A percentile compares a stretch with the other conserved stretches of the same genome.
These are phyloP conservation scores for Mus pahari DNA, from an alignment of 2,113 vertebrate species.

Conservation along the genomic window DNA sequence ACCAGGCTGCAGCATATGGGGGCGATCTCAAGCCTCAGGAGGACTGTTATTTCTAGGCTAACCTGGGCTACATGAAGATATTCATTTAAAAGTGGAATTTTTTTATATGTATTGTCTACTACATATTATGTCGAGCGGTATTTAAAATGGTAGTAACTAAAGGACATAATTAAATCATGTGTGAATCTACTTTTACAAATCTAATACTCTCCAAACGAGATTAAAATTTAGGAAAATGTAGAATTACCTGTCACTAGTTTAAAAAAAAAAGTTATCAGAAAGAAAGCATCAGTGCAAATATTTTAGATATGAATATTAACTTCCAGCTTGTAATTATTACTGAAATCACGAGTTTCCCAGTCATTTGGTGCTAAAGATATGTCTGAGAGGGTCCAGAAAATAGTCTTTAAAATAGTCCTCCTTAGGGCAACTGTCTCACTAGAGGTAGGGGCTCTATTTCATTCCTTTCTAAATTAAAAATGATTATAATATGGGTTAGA, in stretches of 20 bases:
- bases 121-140: not conserved
- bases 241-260: not conserved
- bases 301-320: slow-evolving; percentile 53
- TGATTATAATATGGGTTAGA: not conserved
- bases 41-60: not conserved
- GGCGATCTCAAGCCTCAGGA: not conserved
- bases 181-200: not conserved
- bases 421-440: slow-evolving; percentile 83
- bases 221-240: not conserved
- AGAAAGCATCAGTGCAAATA: slow-evolving; percentile 3
- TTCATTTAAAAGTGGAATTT: not conserved
- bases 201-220: not conserved
- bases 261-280: not conserved
- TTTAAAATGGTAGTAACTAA: not conserved
- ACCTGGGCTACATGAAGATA: not conserved
- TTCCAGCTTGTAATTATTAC: slow-evolving; percentile 49
- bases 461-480: slow-evolving; percentile 77
- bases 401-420: slow-evolving; percentile 84
- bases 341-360: slow-evolving; percentile 78
- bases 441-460: slow-evolving; percentile 86
- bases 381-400: slow-evolving; percentile 86
- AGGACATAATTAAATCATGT: not conserved
- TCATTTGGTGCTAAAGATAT: slow-evolving; percentile 89
- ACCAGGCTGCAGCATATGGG: not conserved
- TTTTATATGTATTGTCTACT: not conserved